A percentile compares a stretch with the other conserved stretches of the same genome.
Conservation (phyloP, 2,797 vertebrate species). For the Lithobates pipiens region DNA sequence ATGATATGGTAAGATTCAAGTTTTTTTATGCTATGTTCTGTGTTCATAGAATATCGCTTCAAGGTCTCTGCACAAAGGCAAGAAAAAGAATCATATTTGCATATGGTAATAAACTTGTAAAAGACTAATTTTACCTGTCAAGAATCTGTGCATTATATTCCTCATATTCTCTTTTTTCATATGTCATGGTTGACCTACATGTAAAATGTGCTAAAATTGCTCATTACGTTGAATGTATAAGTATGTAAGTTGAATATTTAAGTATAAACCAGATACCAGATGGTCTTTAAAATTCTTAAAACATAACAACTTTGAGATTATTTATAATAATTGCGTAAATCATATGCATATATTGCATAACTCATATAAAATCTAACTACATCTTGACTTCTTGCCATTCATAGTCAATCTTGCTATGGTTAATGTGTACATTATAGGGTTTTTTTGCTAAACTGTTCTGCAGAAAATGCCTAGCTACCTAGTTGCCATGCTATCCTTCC, state of each 20-base stretch:
- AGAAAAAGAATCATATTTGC: conserved; percentile 22
- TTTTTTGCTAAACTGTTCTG: too few species aligned
- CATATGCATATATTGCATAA: neutral
- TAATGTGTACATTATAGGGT: too few species aligned
- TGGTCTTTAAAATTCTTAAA: neutral
- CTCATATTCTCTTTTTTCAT: neutral
- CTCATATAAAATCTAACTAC: neutral
- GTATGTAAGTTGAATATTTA: too few species aligned
- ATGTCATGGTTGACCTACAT: conserved; percentile 41
- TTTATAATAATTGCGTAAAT: neutral
- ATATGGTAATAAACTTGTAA: conserved; percentile 22
- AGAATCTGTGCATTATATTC: neutral
- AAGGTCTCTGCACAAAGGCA: conserved; percentile 41
- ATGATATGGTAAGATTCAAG: conserved; percentile 91
- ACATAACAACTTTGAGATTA: neutral
- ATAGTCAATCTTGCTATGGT: too few species aligned
- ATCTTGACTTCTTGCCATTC: neutral
- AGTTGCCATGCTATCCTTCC: too few species aligned
- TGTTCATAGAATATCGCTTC: conserved; percentile 14
- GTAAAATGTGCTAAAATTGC: conserved; percentile 7
- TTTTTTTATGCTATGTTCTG: conserved; percentile 19
- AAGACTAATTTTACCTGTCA: conserved; percentile 39
- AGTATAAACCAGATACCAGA: neutral
- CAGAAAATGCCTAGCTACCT: too few species aligned
- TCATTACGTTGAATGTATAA: neutral